These are phyloP conservation scores for Parazoanthus darwini DNA, from an alignment of 92 coral and sea anemone genomes.

Conservation along the genomic window DNA sequence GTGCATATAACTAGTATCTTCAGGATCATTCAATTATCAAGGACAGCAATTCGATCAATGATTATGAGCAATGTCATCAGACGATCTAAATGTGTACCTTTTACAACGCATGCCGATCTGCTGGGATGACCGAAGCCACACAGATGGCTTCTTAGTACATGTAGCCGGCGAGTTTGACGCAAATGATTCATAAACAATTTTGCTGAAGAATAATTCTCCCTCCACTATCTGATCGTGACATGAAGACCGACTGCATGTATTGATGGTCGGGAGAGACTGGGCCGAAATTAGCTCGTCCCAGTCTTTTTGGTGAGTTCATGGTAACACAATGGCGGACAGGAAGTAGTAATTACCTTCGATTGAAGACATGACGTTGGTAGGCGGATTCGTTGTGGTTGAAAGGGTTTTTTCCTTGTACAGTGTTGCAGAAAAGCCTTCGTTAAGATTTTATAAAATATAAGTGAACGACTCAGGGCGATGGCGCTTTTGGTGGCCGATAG, in stretches of 20 bases:
- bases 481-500: constrained; percentile 62
- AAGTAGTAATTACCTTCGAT: too few relatives aligned
- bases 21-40: too few relatives aligned
- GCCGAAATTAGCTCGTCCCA: not conserved
- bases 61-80: too few relatives aligned
- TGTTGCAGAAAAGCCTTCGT: not conserved
- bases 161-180: constrained; percentile 39
- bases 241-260: too few relatives aligned
- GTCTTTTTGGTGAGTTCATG: not conserved
- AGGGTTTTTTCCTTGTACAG: not conserved
- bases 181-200: constrained; percentile 36
- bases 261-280: not conserved
- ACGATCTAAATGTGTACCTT: not conserved
- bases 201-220: not conserved
- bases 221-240: not conserved
- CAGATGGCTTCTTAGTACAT: constrained; percentile 30
- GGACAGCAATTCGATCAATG: too few relatives aligned
- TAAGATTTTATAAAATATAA: too few relatives aligned
- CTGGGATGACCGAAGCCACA: not conserved
- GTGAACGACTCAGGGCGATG: not conserved
- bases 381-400: not conserved
- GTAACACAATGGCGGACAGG: not conserved
- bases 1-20: too few relatives aligned
- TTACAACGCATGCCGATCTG: not conserved
- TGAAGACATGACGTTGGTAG: too few relatives aligned